Evolutionary conservation across 1,140 invertebrate species (phyloP).

Genomic region (Zaprionus kolodkinae): DNA sequence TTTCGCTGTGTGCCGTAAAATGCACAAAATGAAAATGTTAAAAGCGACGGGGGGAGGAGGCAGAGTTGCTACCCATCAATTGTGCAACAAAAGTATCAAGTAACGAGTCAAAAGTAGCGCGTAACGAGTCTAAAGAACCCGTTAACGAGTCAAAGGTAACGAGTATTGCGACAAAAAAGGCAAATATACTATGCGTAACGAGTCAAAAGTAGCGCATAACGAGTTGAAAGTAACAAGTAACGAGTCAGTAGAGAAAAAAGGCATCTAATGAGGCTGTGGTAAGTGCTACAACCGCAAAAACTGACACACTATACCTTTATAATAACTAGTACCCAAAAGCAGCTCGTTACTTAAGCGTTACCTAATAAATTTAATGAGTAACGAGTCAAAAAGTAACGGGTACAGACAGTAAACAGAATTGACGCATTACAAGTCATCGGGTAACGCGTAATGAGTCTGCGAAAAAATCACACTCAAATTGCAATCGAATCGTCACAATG

Average conservation of each 20-base stretch:
- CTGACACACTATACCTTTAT: too few relatives aligned
- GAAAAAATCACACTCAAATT: not conserved
- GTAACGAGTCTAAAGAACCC: not conserved
- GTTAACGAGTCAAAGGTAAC: not conserved
- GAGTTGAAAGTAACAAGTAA: not conserved
- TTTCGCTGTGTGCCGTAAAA: slow-evolving; percentile 28
- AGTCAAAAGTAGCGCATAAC: not conserved
- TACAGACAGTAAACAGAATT: not conserved
- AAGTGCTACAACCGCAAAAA: too few relatives aligned
- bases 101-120: not conserved
- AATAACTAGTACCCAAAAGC: too few relatives aligned
- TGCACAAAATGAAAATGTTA: slow-evolving; percentile 47
- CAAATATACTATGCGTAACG: not conserved
- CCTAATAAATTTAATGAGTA: not conserved
- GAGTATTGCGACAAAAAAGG: not conserved
- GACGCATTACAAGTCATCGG: not conserved
- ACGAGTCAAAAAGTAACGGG: not conserved
- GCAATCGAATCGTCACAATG: slow-evolving; percentile 12
- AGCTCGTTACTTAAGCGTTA: too few relatives aligned
- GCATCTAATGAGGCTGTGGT: too few relatives aligned
- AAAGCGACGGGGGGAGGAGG: not conserved
- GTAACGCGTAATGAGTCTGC: not conserved
- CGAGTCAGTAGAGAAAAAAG: not conserved
- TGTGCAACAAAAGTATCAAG: slow-evolving; percentile 26
- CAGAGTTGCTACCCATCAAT: slow-evolving; percentile 33